Conservation (phyloP, 2,113 vertebrate genomes). For the Zosterops japonicus region DNA sequence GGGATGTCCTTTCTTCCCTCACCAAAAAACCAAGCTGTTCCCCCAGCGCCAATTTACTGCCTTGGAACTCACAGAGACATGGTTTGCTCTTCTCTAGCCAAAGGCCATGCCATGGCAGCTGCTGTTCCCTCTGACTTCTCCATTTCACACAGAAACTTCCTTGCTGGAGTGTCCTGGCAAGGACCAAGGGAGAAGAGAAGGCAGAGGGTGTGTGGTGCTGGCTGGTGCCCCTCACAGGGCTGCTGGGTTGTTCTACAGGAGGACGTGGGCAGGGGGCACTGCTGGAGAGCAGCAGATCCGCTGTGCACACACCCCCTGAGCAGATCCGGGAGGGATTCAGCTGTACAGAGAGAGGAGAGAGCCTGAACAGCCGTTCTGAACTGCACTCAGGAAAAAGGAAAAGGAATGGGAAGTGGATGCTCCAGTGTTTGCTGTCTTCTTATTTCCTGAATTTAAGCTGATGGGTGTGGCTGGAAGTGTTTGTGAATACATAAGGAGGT, state of each 20-base stretch:
- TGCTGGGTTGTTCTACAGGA: not conserved
- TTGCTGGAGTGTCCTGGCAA: not conserved
- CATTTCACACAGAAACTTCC: not conserved
- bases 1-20: not conserved
- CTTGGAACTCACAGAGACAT: not conserved
- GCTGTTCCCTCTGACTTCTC: not conserved
- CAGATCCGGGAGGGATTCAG: not conserved
- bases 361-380: not conserved
- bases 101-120: not conserved
- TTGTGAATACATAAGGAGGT: not conserved
- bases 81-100: not conserved
- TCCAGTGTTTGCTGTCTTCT: not conserved
- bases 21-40: rapidly evolving
- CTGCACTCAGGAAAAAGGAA: not conserved
- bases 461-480: not conserved
- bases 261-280: not conserved
- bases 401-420: not conserved
- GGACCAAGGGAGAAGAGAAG: not conserved
- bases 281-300: not conserved
- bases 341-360: not conserved
- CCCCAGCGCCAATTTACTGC: rapidly evolving
- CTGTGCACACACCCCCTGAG: not conserved
- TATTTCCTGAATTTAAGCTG: not conserved
- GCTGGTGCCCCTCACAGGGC: not conserved
- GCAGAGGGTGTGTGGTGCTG: not conserved